Evolutionary conservation across 2,888 invertebrate genomes (phyloP).

Genomic region (Drosophila yooni): DNA sequence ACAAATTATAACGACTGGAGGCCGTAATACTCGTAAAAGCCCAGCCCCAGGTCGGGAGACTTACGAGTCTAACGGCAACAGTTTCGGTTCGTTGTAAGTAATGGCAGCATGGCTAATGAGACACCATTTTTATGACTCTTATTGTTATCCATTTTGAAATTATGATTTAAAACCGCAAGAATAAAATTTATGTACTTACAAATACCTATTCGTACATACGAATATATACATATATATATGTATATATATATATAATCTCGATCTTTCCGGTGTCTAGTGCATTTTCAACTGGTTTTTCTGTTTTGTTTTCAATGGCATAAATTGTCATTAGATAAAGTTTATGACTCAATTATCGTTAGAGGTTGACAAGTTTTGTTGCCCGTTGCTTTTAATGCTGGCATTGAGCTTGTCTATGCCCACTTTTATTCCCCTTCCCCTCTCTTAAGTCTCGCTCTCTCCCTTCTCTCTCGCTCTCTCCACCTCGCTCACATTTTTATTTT

Average conservation of each 20-base stretch:
- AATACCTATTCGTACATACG: constrained; percentile 3
- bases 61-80: constrained; percentile 29
- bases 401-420: constrained; percentile 45
- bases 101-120: constrained; percentile 64
- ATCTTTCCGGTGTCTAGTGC: constrained; percentile 55
- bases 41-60: constrained; percentile 1
- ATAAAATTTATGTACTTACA: constrained; percentile 59
- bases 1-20: constrained; percentile 47
- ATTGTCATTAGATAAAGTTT: constrained; percentile 79
- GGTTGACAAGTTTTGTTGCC: constrained; percentile 69
- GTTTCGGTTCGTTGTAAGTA: constrained; percentile 45
- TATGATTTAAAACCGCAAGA: constrained; percentile 71
- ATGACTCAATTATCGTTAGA: constrained; percentile 78
- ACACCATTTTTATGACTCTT: constrained; percentile 48
- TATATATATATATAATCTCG: constrained; percentile 31
- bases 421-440: not conserved
- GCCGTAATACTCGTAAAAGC: constrained; percentile 1
- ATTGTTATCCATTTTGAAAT: constrained; percentile 52
- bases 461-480: not conserved
- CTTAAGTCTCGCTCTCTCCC: not conserved
- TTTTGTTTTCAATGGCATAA: constrained; percentile 73
- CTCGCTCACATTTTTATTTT: constrained; percentile 32
- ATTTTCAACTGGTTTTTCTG: constrained; percentile 35
- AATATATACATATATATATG: not conserved
- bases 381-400: constrained; percentile 70